A percentile compares a stretch with the other conserved stretches of the same genome.
These are phyloP conservation scores for Acrocephalus kingi DNA, from an alignment of 2,113 vertebrate species.

Conservation along the genomic window DNA sequence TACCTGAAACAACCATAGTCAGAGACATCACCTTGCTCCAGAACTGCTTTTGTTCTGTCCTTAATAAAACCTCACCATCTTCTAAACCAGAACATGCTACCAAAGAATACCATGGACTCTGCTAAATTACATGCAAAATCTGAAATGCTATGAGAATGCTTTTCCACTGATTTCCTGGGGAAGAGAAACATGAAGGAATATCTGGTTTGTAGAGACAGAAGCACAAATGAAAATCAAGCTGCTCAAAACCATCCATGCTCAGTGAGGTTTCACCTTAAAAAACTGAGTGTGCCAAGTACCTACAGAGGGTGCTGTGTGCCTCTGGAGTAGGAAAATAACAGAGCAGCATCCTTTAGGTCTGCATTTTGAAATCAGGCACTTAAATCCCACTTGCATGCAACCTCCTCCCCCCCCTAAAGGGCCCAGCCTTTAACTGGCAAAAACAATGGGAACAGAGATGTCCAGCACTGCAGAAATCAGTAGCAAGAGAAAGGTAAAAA, in stretches of 20 bases:
- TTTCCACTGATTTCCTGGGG: not conserved
- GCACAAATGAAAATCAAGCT: not conserved
- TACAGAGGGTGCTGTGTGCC: not conserved
- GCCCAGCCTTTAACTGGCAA: not conserved
- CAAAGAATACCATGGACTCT: not conserved
- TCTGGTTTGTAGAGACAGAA: not conserved
- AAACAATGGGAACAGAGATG: not conserved
- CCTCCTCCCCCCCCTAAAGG: not conserved
- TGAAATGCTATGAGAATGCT: not conserved
- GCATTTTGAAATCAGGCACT: not conserved
- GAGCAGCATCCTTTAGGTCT: not conserved
- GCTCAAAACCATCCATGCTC: not conserved
- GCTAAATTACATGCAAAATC: not conserved
- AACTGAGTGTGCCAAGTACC: not conserved
- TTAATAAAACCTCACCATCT: not conserved
- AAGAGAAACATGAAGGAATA: not conserved
- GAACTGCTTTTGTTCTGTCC: not conserved
- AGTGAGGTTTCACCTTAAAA: not conserved
- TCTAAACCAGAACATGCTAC: not conserved
- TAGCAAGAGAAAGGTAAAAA: not conserved
- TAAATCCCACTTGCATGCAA: not conserved
- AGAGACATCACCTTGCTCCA: not conserved
- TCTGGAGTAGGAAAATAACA: not conserved
- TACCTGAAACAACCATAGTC: not conserved
- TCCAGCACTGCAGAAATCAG: not conserved